A percentile compares a stretch with the other conserved stretches of the same genome.
These are phyloP conservation scores for Conus ventricosus DNA, from an alignment of 1,140 invertebrate species.

Conservation along the genomic window DNA sequence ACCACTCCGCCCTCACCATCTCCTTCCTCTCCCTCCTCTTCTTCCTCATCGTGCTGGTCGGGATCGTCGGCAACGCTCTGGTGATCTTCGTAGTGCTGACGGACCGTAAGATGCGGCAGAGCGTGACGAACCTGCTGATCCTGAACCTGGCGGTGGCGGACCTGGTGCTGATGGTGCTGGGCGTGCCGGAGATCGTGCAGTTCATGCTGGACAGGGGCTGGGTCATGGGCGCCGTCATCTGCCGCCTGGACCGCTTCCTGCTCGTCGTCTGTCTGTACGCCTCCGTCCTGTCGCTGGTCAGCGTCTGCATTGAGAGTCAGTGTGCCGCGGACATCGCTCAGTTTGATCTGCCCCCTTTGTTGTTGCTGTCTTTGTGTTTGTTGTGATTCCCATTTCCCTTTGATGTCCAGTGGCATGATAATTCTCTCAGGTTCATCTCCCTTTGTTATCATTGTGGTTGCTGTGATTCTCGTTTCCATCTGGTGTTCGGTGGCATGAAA, in stretches of 20 bases:
- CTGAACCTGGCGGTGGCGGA: conserved; percentile 74
- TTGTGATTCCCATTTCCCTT: too few species aligned
- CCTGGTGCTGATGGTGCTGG: conserved; percentile 72
- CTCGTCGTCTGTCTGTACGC: conserved; percentile 71
- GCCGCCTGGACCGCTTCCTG: conserved; percentile 70
- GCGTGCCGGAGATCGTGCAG: conserved; percentile 73
- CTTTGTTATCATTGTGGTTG: too few species aligned
- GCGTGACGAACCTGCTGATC: conserved; percentile 74
- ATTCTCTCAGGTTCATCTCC: too few species aligned
- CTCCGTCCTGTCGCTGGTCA: conserved; percentile 72
- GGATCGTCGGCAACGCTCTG: conserved; percentile 71
- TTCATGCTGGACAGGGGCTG: conserved; percentile 73
- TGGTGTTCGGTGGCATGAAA: too few species aligned
- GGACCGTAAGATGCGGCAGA: conserved; percentile 73
- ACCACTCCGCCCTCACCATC: conserved; percentile 11
- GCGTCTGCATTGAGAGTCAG: conserved; percentile 74
- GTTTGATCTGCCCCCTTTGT: neutral
- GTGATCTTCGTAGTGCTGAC: conserved; percentile 72
- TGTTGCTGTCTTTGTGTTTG: neutral
- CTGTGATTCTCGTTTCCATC: too few species aligned
- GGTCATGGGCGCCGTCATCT: conserved; percentile 66
- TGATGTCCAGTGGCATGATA: too few species aligned
- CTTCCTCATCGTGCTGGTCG: conserved; percentile 62
- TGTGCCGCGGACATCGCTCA: neutral
- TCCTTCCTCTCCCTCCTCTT: conserved; percentile 55